Base-by-base conservation (phyloP, 2,888 invertebrate species). In the Tholera decimalis region DNA sequence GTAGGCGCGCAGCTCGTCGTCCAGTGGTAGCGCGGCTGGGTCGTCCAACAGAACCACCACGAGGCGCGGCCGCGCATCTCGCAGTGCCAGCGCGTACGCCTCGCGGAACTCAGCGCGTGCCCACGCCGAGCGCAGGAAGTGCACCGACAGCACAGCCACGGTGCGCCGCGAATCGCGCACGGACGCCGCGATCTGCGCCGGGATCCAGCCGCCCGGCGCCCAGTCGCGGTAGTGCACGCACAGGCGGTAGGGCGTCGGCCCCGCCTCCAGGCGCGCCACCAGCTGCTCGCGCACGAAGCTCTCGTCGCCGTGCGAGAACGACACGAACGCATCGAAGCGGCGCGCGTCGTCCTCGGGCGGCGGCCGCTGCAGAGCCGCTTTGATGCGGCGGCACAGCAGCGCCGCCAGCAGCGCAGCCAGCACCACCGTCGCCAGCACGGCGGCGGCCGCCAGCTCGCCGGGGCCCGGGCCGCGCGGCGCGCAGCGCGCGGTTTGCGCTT, bases 261-360 rank as follows among this genome's bases (percentile, higher is more conserved):
- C 82, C 50, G 53, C 28, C 88, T 98, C 98, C 64, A 98, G 92
- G 51, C 96, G 96, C 0, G 97, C 96, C 47, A 97, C 96, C 44
- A 97, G 95, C 67, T 98, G 88, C 74, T 97, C 94, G 53, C 97
- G 96, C 0, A 96, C 92, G 13, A 98, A 96, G 83, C 97, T 96
- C 83, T 97, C 97, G 88, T 98, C 98, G 85, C 96, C 96, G 86
- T 98, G 97, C 4, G 98, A 97, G 88, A 97, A 98, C 80, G 98
- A 98, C 73, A 98, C 96, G 89, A 98, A 98, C 0, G 97, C 98
- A 88, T 98, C 98, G 89, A 97, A 98, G 30, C 62, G 83, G 6
- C 80, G 73, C 44, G 24, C 77, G 39, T 64, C 77, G 44, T 63
- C 83, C 81, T 80, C 84, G 30, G 85, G 75, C n/a, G n/a, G n/a